phyloP scores from a whole-genome alignment of 2,888 invertebrate genomes.

The Luperina testacea region DNA sequence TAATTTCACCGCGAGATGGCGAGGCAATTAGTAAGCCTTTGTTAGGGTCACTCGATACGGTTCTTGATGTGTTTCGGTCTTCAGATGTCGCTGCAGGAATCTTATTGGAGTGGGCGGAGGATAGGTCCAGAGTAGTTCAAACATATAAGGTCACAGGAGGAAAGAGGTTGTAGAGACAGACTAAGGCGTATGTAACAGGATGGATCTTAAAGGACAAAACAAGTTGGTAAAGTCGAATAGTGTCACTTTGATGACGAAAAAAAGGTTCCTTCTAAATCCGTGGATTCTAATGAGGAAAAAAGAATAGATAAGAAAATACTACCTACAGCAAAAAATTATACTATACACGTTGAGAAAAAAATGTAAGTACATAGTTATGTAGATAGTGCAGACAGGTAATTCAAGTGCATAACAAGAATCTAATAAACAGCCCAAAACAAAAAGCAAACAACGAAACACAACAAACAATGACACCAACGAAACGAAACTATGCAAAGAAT shows the following conservation, averaged over 20 bases:
- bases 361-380: too few relatives aligned
- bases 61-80: slow-evolving; percentile 57
- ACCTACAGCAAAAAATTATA: neutral
- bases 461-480: slow-evolving; percentile 57
- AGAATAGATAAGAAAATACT: neutral
- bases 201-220: neutral
- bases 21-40: slow-evolving; percentile 87
- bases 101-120: slow-evolving; percentile 65
- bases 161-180: neutral
- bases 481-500: slow-evolving; percentile 51
- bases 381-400: neutral
- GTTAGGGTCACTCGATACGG: slow-evolving; percentile 74
- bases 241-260: neutral
- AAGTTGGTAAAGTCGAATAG: neutral
- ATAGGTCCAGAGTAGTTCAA: slow-evolving; percentile 1
- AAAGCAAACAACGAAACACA: slow-evolving; percentile 34
- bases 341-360: neutral
- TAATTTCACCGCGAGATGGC: slow-evolving; percentile 86
- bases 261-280: too few relatives aligned
- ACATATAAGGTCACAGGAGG: neutral
- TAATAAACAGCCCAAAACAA: slow-evolving; percentile 6
- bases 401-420: slow-evolving; percentile 32
- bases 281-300: neutral
- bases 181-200: neutral
- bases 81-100: slow-evolving; percentile 49